Evolutionary conservation across 2,113 vertebrate species (phyloP).

Genomic region (Uria lomvia): DNA sequence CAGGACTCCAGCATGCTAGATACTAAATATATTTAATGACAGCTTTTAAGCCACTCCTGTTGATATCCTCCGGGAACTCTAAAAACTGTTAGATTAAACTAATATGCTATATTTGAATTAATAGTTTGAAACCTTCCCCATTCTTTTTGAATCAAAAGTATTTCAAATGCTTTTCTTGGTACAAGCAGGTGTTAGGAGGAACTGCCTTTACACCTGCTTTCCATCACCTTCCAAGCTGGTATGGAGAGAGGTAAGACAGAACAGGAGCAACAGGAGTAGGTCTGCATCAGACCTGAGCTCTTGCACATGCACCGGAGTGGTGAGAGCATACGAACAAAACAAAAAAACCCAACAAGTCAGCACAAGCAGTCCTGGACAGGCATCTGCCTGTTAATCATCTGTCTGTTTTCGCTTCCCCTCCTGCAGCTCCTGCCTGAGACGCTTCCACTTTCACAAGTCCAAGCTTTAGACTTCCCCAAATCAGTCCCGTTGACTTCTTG

Average conservation of each 20-base stretch:
- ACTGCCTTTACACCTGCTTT: neutral
- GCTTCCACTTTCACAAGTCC: constrained; percentile 3
- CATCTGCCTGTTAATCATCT: neutral
- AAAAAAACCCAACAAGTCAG: neutral
- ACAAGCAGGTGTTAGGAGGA: neutral
- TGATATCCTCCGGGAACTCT: neutral
- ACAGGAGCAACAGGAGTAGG: neutral
- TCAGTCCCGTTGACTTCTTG: neutral
- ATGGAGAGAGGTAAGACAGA: neutral
- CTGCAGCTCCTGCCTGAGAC: neutral
- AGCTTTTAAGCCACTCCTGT: neutral
- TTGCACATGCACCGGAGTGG: rapidly evolving
- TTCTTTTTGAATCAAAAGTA: neutral
- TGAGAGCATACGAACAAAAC: neutral
- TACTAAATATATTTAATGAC: neutral
- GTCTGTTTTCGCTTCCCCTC: constrained; percentile 38
- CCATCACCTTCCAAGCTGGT: neutral
- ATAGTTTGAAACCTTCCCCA: neutral
- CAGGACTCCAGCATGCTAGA: neutral
- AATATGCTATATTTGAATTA: neutral
- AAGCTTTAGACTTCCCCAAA: neutral
- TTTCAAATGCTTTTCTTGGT: neutral
- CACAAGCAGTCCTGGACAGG: neutral
- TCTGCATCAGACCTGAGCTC: neutral
- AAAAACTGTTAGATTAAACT: neutral